These are phyloP conservation scores for Cyanocitta stelleri DNA, from an alignment of 2,113 vertebrate genomes.

Conservation along the genomic window DNA sequence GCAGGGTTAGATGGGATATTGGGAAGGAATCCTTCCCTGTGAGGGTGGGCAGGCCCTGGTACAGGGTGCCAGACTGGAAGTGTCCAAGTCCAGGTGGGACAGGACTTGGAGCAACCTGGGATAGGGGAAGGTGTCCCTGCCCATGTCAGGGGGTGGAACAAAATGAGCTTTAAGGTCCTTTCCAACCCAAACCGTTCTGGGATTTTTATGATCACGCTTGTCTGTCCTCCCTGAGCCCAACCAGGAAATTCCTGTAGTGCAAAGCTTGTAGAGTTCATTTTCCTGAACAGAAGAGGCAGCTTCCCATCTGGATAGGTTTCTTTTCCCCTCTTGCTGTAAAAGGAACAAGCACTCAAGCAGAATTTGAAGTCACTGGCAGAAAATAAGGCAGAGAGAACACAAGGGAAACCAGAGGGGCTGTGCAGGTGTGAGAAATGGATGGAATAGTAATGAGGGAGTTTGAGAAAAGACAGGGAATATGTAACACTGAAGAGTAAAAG, in stretches of 20 bases:
- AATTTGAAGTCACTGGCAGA: background rate
- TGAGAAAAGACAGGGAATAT: background rate
- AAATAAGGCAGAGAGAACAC: background rate
- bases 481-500: background rate
- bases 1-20: background rate
- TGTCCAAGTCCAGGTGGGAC: background rate
- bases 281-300: background rate
- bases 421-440: background rate
- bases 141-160: background rate
- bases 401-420: background rate
- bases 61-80: background rate
- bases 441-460: conserved; percentile 8
- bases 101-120: background rate
- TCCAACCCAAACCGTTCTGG: background rate
- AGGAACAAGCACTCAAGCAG: background rate
- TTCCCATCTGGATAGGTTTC: background rate
- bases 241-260: background rate
- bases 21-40: background rate
- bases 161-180: background rate
- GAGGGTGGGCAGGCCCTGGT: background rate
- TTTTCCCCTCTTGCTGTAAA: background rate
- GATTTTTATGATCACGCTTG: background rate
- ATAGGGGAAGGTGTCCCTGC: background rate
- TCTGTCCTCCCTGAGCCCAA: background rate
- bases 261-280: background rate